A percentile compares a stretch with the other conserved stretches of the same genome.
Conservation (phyloP, 2,888 invertebrate genomes). For the Yponomeuta cagnagella region DNA sequence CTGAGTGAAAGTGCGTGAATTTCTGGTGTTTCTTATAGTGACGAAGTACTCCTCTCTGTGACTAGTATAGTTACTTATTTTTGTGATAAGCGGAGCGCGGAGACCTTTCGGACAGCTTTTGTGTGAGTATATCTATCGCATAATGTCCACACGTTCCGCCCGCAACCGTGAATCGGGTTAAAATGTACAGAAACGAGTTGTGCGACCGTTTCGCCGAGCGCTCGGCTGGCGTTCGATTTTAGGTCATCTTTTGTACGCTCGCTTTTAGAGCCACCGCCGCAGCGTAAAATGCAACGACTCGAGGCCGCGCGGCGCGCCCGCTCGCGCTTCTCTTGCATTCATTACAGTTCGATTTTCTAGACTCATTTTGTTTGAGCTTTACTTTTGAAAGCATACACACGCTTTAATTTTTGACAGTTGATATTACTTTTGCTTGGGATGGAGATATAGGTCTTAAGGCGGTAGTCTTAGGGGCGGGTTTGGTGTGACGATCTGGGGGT, state of each 20-base stretch:
- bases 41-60: conserved; percentile 68
- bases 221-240: conserved; percentile 67
- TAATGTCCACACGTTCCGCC: conserved; percentile 40
- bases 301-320: conserved; percentile 68
- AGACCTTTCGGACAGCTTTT: conserved; percentile 64
- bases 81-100: conserved; percentile 74
- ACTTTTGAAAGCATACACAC: conserved; percentile 67
- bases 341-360: conserved; percentile 42
- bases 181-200: conserved; percentile 58
- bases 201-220: conserved; percentile 40
- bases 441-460: conserved; percentile 54
- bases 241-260: conserved; percentile 73
- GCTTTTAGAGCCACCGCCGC: conserved; percentile 61
- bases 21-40: conserved; percentile 31
- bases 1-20: conserved; percentile 5
- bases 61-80: conserved; percentile 76
- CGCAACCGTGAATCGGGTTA: conserved; percentile 46
- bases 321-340: conserved; percentile 56
- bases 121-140: conserved; percentile 60
- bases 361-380: conserved; percentile 55
- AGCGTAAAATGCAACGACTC: conserved; percentile 69
- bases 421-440: conserved; percentile 53
- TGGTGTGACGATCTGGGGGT: conserved; percentile 40
- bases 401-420: conserved; percentile 76
- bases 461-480: conserved; percentile 51